Evolutionary conservation across 2,888 invertebrate genomes (phyloP).

Genomic region (Athrips mouffetella): DNA sequence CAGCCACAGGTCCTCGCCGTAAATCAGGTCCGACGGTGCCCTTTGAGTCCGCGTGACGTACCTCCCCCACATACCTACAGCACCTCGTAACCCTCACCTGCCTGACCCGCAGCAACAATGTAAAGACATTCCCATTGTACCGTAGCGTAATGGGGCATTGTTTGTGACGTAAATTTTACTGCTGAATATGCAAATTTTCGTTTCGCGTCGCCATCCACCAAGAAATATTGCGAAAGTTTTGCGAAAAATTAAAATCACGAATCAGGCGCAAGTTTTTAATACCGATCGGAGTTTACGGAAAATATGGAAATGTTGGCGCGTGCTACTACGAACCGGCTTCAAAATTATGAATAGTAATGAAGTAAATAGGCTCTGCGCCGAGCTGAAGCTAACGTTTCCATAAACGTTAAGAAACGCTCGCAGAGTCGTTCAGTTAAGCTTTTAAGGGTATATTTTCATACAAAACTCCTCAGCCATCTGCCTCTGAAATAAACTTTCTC

Average conservation of each 20-base stretch:
- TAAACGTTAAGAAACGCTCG: slow-evolving; percentile 16
- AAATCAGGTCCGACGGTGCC: slow-evolving; percentile 62
- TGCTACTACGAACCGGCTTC: slow-evolving; percentile 6
- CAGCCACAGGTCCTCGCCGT: slow-evolving; percentile 66
- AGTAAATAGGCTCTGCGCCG: slow-evolving; percentile 8
- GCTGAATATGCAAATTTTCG: slow-evolving; percentile 74
- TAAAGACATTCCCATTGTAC: slow-evolving; percentile 74
- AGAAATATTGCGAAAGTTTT: slow-evolving; percentile 73
- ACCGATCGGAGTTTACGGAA: slow-evolving; percentile 40
- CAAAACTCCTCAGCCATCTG: slow-evolving; percentile 16
- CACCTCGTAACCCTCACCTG: slow-evolving; percentile 23
- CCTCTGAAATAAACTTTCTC: too few relatives aligned
- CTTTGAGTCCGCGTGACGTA: slow-evolving; percentile 45
- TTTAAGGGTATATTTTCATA: slow-evolving; percentile 21
- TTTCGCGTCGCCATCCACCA: slow-evolving; percentile 58
- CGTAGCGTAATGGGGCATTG: slow-evolving; percentile 71
- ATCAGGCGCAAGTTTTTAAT: slow-evolving; percentile 59
- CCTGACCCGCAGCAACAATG: slow-evolving; percentile 55
- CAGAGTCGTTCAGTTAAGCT: slow-evolving; percentile 17
- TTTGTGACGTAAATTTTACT: slow-evolving; percentile 74
- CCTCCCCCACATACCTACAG: too few relatives aligned
- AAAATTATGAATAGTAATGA: slow-evolving; percentile 17
- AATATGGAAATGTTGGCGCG: slow-evolving; percentile 21
- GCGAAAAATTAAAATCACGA: slow-evolving; percentile 69
- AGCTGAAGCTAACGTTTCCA: slow-evolving; percentile 7